These are phyloP conservation scores for Xyrauchen texanus DNA, from an alignment of 2,113 vertebrate genomes.

Conservation along the genomic window DNA sequence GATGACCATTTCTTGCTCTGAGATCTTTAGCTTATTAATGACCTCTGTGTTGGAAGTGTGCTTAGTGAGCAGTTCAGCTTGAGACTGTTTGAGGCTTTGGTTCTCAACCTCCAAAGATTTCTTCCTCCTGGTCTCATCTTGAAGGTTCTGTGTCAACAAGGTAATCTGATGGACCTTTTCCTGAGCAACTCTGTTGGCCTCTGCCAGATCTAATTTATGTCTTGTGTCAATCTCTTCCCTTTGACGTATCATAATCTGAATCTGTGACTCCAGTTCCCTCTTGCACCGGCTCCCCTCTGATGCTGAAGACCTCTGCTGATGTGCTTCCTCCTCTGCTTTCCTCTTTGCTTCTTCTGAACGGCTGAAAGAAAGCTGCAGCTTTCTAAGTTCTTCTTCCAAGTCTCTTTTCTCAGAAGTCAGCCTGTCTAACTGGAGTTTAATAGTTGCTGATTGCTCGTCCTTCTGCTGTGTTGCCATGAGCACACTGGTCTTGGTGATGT, in stretches of 20 bases:
- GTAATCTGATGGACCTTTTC: slow-evolving; percentile 87
- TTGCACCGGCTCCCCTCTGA: slow-evolving; percentile 81
- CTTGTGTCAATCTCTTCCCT: slow-evolving; percentile 78
- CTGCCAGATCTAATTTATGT: slow-evolving; percentile 81
- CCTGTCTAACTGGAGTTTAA: slow-evolving; percentile 80
- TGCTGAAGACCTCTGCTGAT: slow-evolving; percentile 84
- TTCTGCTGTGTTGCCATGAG: slow-evolving; percentile 84
- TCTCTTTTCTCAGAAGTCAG: slow-evolving; percentile 83
- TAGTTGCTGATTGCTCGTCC: slow-evolving; percentile 80
- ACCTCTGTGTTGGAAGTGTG: slow-evolving; percentile 77
- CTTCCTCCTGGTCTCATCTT: slow-evolving; percentile 82
- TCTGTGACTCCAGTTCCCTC: slow-evolving; percentile 86
- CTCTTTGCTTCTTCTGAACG: slow-evolving; percentile 80
- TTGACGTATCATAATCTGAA: slow-evolving; percentile 79
- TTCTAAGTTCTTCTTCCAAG: slow-evolving; percentile 86
- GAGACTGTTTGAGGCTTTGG: slow-evolving; percentile 78
- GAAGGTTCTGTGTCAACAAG: slow-evolving; percentile 80
- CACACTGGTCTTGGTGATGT: slow-evolving; percentile 90
- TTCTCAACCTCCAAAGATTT: slow-evolving; percentile 85
- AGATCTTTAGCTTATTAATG: slow-evolving; percentile 83
- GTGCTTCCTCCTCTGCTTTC: slow-evolving; percentile 81
- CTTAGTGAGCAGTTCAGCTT: slow-evolving; percentile 83
- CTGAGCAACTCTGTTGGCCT: slow-evolving; percentile 81
- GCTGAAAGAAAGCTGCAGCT: slow-evolving; percentile 79
- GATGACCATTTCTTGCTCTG: slow-evolving; percentile 84